Evolutionary conservation across 2,888 invertebrate genomes (phyloP).

Genomic region (Mythimna albipuncta): DNA sequence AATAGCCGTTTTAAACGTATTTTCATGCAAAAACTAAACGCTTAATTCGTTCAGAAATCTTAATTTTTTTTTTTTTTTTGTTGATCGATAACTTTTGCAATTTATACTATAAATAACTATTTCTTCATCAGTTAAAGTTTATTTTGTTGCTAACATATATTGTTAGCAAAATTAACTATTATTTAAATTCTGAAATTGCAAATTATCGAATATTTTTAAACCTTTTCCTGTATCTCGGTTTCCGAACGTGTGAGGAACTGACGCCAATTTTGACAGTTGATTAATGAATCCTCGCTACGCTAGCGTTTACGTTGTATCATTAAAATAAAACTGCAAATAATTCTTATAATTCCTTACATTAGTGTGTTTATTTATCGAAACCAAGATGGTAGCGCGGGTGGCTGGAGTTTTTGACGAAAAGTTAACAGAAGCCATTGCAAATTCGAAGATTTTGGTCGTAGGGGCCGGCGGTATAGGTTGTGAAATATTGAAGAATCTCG

Average conservation of each 20-base stretch:
- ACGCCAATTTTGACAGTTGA: slow-evolving; percentile 81
- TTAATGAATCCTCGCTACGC: slow-evolving; percentile 64
- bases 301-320: slow-evolving; percentile 67
- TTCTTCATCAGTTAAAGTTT: too few species aligned
- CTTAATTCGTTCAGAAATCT: slow-evolving; percentile 7
- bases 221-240: slow-evolving; percentile 22
- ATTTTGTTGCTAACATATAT: too few species aligned
- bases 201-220: background rate
- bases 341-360: slow-evolving; percentile 53
- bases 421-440: slow-evolving; percentile 92
- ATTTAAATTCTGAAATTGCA: background rate
- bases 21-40: slow-evolving; percentile 40
- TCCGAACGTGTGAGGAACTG: slow-evolving; percentile 70
- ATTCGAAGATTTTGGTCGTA: slow-evolving; percentile 95
- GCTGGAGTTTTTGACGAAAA: slow-evolving; percentile 92
- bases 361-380: slow-evolving; percentile 56
- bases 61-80: too few species aligned
- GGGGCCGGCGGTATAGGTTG: slow-evolving; percentile 99
- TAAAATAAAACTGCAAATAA: slow-evolving; percentile 62
- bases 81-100: too few species aligned
- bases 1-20: background rate
- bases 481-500: slow-evolving; percentile 99
- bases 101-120: background rate
- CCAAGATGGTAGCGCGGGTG: slow-evolving; percentile 92
- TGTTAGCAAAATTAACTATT: too few species aligned